A percentile compares a stretch with the other conserved stretches of the same genome.
These are phyloP conservation scores for Pyrochroa serraticornis DNA, from an alignment of 2,888 invertebrate species.

Conservation along the genomic window DNA sequence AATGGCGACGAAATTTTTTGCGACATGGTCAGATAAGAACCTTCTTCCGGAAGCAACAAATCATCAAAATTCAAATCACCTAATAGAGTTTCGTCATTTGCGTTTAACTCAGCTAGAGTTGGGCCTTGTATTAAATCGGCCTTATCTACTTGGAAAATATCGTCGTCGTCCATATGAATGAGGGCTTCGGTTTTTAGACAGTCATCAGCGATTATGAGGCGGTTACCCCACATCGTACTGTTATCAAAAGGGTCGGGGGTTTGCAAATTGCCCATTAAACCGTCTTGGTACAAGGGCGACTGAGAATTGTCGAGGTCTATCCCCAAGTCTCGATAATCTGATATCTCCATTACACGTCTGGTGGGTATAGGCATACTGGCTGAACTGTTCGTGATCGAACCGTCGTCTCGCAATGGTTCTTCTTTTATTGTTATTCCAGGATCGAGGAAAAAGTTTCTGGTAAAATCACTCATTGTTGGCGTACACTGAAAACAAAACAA, in stretches of 20 bases:
- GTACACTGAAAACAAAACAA: not conserved
- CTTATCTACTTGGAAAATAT: conserved; percentile 88
- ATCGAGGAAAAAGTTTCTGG: conserved; percentile 69
- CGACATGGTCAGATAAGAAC: conserved; percentile 46
- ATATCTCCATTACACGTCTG: conserved; percentile 58
- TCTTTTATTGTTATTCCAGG: conserved; percentile 68
- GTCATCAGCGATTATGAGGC: conserved; percentile 45
- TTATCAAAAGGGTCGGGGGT: conserved; percentile 56
- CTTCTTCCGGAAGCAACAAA: conserved; percentile 75
- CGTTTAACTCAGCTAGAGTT: conserved; percentile 83
- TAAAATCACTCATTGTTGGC: conserved; percentile 66
- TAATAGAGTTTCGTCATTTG: conserved; percentile 80
- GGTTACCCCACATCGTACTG: conserved; percentile 58
- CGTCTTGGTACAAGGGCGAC: conserved; percentile 61
- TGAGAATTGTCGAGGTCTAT: conserved; percentile 64
- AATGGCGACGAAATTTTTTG: conserved; percentile 33
- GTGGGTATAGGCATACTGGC: conserved; percentile 71
- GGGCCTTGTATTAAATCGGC: conserved; percentile 82
- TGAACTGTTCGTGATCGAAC: conserved; percentile 54
- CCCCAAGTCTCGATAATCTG: conserved; percentile 60
- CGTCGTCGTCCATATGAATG: conserved; percentile 82
- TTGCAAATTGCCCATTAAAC: conserved; percentile 48
- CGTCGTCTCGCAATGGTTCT: conserved; percentile 61
- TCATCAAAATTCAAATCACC: conserved; percentile 89
- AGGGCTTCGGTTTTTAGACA: conserved; percentile 65